Conservation (phyloP, 2,888 invertebrate genomes). For the Mythimna loreyi region DNA sequence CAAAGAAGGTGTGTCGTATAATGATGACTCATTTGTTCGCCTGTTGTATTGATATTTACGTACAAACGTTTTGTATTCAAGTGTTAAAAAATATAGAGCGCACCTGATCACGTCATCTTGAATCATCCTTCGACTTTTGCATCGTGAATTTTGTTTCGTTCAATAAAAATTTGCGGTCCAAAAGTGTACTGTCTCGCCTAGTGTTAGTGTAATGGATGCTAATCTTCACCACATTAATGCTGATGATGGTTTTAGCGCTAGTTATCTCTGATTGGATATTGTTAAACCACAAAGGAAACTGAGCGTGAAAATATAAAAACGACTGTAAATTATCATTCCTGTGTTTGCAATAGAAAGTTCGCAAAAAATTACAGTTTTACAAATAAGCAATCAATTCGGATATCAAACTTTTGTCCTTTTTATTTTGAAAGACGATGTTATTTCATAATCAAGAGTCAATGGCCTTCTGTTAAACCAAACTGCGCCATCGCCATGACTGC, state of each 20-base stretch:
- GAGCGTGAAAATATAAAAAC: conserved; percentile 42
- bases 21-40: conserved; percentile 37
- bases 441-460: conserved; percentile 37
- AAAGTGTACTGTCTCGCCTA: too few relatives aligned
- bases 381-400: conserved; percentile 40
- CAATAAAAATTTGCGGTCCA: too few relatives aligned
- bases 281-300: conserved; percentile 24
- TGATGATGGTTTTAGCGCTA: not conserved
- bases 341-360: conserved; percentile 44
- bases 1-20: conserved; percentile 26
- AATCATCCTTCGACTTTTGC: conserved; percentile 1
- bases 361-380: conserved; percentile 21
- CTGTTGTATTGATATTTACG: not conserved
- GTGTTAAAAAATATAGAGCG: not conserved
- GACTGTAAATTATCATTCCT: conserved; percentile 24
- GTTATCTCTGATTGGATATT: conserved; percentile 17
- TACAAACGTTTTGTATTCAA: not conserved
- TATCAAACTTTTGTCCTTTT: conserved; percentile 17
- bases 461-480: conserved; percentile 15
- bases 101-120: not conserved
- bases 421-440: conserved; percentile 22
- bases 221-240: not conserved
- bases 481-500: conserved; percentile 7
- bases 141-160: not conserved
- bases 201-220: not conserved